Conservation (phyloP, 2,888 invertebrate species). For the Apamea crenata region DNA sequence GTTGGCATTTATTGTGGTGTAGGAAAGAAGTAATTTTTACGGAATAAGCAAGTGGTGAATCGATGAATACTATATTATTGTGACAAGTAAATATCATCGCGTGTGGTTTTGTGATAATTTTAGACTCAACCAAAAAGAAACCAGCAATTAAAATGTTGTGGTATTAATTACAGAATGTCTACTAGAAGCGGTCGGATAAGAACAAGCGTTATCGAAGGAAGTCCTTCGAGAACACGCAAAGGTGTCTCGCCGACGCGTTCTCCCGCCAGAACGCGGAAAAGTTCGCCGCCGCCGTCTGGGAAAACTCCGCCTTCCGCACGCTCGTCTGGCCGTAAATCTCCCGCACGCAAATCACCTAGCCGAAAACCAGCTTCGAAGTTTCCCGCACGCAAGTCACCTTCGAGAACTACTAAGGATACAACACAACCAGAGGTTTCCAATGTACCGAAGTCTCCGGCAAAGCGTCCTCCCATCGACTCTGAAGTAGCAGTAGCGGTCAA, state of each 20-base stretch:
- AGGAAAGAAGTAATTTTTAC: slow-evolving; percentile 33
- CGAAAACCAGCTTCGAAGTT: slow-evolving; percentile 83
- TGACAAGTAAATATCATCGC: slow-evolving; percentile 77
- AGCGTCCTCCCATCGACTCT: slow-evolving; percentile 78
- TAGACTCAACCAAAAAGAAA: slow-evolving; percentile 72
- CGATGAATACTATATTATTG: slow-evolving; percentile 62
- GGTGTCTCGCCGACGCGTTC: slow-evolving; percentile 85
- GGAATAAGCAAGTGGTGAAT: slow-evolving; percentile 60
- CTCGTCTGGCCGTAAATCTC: slow-evolving; percentile 86
- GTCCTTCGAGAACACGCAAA: slow-evolving; percentile 83
- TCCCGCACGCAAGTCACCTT: slow-evolving; percentile 86
- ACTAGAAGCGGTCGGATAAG: slow-evolving; percentile 85
- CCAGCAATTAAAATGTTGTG: slow-evolving; percentile 60
- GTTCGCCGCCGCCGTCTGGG: slow-evolving; percentile 75
- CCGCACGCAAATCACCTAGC: slow-evolving; percentile 88
- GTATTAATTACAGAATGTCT: slow-evolving; percentile 79
- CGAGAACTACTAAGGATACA: slow-evolving; percentile 78
- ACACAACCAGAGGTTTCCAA: slow-evolving; percentile 59
- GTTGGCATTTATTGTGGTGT: slow-evolving; percentile 28
- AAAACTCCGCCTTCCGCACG: slow-evolving; percentile 80
- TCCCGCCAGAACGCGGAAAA: slow-evolving; percentile 85
- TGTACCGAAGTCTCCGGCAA: slow-evolving; percentile 79
- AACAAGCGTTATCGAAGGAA: slow-evolving; percentile 78
- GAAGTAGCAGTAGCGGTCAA: slow-evolving; percentile 75
- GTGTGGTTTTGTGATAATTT: slow-evolving; percentile 84